Evolutionary conservation across 2,113 vertebrate species (phyloP).

Genomic region (Anolis carolinensis): DNA sequence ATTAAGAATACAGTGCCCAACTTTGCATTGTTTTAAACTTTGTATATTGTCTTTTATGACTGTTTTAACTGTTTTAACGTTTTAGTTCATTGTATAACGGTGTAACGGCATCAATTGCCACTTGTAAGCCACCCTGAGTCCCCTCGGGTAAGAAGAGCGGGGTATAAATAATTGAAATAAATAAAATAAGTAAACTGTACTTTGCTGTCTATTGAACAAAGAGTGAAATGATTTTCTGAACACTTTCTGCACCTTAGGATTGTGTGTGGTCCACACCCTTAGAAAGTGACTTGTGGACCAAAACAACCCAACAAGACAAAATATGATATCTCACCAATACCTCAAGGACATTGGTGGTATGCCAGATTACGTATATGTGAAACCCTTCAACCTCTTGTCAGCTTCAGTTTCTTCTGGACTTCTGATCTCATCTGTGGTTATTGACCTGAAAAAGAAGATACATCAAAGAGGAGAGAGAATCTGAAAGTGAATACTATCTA

Average conservation of each 20-base stretch:
- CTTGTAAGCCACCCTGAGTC: too few relatives aligned
- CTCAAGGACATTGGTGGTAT: background rate
- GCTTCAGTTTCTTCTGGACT: background rate
- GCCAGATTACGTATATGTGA: background rate
- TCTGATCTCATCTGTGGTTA: background rate
- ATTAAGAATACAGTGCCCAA: background rate
- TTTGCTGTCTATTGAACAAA: background rate
- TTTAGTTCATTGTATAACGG: too few relatives aligned
- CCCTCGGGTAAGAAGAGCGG: too few relatives aligned
- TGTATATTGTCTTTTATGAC: too few relatives aligned
- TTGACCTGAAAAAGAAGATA: background rate
- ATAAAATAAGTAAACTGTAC: too few relatives aligned
- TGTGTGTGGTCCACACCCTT: background rate
- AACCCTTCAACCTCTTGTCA: background rate
- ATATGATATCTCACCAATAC: background rate
- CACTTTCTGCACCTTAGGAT: background rate
- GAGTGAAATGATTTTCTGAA: background rate
- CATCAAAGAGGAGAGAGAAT: background rate
- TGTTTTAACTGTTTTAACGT: too few relatives aligned
- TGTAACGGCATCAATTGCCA: too few relatives aligned
- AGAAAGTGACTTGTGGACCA: background rate
- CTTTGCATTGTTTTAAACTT: too few relatives aligned
- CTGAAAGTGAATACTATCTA: constrained; percentile 22
- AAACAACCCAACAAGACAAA: background rate
- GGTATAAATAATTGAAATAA: too few relatives aligned